Base-by-base conservation (phyloP, 2,888 invertebrate species). In the Octodonta nipae region DNA sequence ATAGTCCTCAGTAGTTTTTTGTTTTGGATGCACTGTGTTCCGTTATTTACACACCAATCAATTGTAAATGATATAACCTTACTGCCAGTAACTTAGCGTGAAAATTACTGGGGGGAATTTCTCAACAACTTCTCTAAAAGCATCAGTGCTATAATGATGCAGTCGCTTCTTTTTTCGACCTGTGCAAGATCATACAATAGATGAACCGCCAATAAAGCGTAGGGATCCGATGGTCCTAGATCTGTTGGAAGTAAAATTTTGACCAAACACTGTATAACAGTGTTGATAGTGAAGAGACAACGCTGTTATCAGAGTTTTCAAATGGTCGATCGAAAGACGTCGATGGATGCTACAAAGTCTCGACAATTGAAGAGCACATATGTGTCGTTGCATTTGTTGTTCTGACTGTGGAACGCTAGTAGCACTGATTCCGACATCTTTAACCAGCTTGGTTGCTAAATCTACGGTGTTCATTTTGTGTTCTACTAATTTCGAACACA, bases 61-160 rank as follows among this genome's bases (percentile, higher is more conserved):
- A n/a, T n/a, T n/a, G 54, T 25, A 70, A 51, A 56, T 85, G 82
- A 58, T 91, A 92, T 12, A 86, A 69, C 47, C 80, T 78, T 33
- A 91, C 68, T 5, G 87, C 71, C 26, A 92, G 63, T 45, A 93
- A 65, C 60, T 92, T 92, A 8, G 83, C 74, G 55, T 91, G 87
- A 59, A 85, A 88, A 66, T 89, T 92, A 43, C 85, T 78, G 0
- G 86, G 83, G n/a, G 49, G 88, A 89, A 46, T 75, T 70, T 30
- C 72, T 68, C 15, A 86, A 65, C 16, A 80, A 75, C 52, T 74
- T 68, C 51, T 88, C 84, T 38, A 89, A 61, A 10, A 85, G 60
- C 16, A 76, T 70, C 3, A 83, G 57, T 0, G 78, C 79, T 38
- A 75, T 72, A 12, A 77, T 59, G 5, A 78, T 56, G 1, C 71